Conservation (phyloP, 2,888 invertebrate species). For the Cryptophagus acutangulus region DNA sequence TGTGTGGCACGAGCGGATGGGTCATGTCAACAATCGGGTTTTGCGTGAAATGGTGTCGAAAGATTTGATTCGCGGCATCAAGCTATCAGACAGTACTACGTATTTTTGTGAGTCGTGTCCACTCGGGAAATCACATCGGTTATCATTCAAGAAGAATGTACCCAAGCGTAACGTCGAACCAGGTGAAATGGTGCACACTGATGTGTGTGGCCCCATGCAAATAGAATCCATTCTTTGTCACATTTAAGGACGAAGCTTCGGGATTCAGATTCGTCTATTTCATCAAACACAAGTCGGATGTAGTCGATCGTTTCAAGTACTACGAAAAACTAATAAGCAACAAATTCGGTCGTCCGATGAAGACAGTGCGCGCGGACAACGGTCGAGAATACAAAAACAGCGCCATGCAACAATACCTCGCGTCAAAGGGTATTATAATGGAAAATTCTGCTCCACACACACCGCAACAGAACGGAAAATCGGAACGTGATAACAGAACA, state of each 20-base stretch:
- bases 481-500: conserved; percentile 16
- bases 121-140: neutral
- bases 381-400: conserved; percentile 14
- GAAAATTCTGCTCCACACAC: conserved; percentile 10
- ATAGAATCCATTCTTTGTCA: conserved; percentile 16
- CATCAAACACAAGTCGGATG: conserved; percentile 18
- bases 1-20: conserved; percentile 16
- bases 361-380: conserved; percentile 11
- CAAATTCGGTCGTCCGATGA: conserved; percentile 11
- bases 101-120: conserved; percentile 8
- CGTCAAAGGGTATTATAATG: conserved; percentile 6
- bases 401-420: conserved; percentile 7
- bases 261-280: conserved; percentile 19
- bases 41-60: conserved; percentile 12
- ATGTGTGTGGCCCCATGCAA: conserved; percentile 14
- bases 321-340: conserved; percentile 8
- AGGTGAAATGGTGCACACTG: neutral
- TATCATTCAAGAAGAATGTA: neutral
- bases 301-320: conserved; percentile 13
- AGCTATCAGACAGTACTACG: conserved; percentile 4
- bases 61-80: conserved; percentile 6
- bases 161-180: conserved; percentile 1
- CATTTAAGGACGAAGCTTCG: conserved; percentile 22
- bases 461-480: conserved; percentile 14
- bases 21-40: conserved; percentile 13